phyloP scores from a whole-genome alignment of 2,888 invertebrate genomes.

The Cheilosia vernalis region DNA sequence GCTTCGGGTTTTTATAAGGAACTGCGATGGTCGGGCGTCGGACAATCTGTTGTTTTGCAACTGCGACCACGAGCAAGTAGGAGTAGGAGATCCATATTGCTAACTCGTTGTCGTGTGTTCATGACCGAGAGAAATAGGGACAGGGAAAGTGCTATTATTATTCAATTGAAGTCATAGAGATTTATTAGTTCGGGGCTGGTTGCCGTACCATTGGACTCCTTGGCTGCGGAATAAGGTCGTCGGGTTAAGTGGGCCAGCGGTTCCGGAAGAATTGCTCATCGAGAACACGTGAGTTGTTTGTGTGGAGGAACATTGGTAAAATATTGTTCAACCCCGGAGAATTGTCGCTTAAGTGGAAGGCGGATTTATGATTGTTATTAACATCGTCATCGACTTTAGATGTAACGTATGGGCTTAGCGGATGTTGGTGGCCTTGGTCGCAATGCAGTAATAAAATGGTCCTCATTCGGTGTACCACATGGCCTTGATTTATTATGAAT shows the following conservation, averaged over 20 bases:
- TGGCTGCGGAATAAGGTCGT: slow-evolving; percentile 19
- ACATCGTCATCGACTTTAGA: slow-evolving; percentile 51
- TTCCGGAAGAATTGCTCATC: slow-evolving; percentile 12
- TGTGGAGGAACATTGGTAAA: background rate
- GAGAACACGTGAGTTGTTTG: slow-evolving; percentile 8
- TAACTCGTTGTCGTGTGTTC: slow-evolving; percentile 10
- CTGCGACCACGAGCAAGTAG: background rate
- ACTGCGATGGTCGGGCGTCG: slow-evolving; percentile 9
- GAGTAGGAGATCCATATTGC: slow-evolving; percentile 2
- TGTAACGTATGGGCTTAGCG: slow-evolving; percentile 35
- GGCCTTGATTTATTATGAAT: slow-evolving; percentile 18
- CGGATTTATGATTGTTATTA: slow-evolving; percentile 57
- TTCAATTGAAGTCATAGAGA: slow-evolving; percentile 54
- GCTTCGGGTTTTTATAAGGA: slow-evolving; percentile 14
- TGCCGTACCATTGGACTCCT: background rate
- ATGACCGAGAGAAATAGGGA: slow-evolving; percentile 23
- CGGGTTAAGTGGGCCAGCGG: slow-evolving; percentile 29
- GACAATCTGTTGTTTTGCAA: slow-evolving; percentile 51
- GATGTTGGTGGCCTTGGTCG: background rate
- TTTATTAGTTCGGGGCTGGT: slow-evolving; percentile 40
- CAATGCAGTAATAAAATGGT: slow-evolving; percentile 25
- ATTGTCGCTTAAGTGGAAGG: slow-evolving; percentile 12
- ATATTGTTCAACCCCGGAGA: slow-evolving; percentile 9
- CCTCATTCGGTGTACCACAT: slow-evolving; percentile 8
- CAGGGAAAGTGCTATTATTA: slow-evolving; percentile 41